Conservation (phyloP, 1,140 invertebrate species). For the Notospermus geniculatus region DNA sequence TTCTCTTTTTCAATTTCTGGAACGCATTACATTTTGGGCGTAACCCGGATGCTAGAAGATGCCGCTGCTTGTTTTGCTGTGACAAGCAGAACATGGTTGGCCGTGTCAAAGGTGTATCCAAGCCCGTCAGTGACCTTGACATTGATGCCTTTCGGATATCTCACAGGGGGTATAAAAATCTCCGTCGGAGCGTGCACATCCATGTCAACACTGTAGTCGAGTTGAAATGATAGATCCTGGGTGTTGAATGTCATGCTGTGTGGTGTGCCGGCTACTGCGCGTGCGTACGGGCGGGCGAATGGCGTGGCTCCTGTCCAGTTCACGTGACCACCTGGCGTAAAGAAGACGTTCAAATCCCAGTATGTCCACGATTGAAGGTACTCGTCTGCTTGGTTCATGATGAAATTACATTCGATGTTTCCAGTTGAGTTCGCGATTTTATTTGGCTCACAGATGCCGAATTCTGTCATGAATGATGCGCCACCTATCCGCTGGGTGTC, state of each 20-base stretch:
- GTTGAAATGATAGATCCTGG: conserved; percentile 15
- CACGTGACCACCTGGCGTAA: conserved; percentile 24
- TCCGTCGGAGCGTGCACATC: conserved; percentile 24
- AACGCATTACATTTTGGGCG: no score
- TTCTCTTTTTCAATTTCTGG: no score
- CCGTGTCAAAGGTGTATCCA: background rate
- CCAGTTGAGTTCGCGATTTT: conserved; percentile 15
- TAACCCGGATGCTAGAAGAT: no score
- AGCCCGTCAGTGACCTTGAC: conserved; percentile 1
- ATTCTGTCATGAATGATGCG: conserved; percentile 34
- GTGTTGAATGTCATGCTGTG: conserved; percentile 18
- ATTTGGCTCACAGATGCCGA: conserved; percentile 34
- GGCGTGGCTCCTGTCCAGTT: conserved; percentile 17
- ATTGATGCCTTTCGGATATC: conserved; percentile 24
- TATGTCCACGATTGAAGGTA: conserved; percentile 37
- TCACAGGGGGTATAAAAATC: conserved; percentile 27
- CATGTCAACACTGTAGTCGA: conserved; percentile 17
- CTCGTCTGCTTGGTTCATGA: conserved; percentile 29
- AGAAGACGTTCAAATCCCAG: conserved; percentile 30
- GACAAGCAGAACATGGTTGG: no score
- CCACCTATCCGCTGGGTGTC: conserved; percentile 26
- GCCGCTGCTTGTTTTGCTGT: no score
- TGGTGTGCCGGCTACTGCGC: conserved; percentile 27
- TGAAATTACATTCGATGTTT: conserved; percentile 28
- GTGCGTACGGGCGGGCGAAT: conserved; percentile 29